Conservation (phyloP, 2,888 invertebrate genomes). For the Mythimna vitellina region DNA sequence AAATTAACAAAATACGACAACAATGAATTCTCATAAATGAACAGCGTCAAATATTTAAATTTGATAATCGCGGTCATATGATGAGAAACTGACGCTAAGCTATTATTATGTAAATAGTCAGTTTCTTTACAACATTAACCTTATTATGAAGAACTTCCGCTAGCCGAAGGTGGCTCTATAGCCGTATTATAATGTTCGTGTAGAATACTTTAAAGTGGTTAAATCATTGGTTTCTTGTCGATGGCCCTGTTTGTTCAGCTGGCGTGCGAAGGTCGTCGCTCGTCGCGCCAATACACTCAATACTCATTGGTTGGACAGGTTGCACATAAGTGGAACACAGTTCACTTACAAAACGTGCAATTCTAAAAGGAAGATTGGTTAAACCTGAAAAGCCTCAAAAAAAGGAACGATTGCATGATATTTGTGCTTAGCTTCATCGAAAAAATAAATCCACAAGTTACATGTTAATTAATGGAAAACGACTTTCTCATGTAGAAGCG, state of each 20-base stretch:
- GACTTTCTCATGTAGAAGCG: no score
- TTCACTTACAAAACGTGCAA: background rate
- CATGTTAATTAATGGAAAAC: background rate
- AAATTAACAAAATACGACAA: constrained; percentile 40
- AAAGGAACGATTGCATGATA: background rate
- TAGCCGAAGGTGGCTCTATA: constrained; percentile 12
- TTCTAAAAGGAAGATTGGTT: background rate
- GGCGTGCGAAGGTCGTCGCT: constrained; percentile 57
- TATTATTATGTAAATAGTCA: constrained; percentile 62
- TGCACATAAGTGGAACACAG: background rate
- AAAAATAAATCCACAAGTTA: no score
- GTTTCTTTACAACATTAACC: constrained; percentile 53
- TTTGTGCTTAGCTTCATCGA: no score
- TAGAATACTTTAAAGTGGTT: constrained; percentile 17
- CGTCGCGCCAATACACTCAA: constrained; percentile 11
- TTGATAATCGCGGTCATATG: constrained; percentile 46
- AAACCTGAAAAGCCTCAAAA: background rate
- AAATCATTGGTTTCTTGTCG: constrained; percentile 31
- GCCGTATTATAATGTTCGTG: constrained; percentile 3
- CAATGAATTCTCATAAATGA: constrained; percentile 49
- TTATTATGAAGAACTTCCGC: constrained; percentile 58
- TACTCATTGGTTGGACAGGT: constrained; percentile 17
- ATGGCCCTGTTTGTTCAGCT: constrained; percentile 58
- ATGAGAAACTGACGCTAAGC: constrained; percentile 49
- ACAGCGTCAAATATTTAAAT: constrained; percentile 20